Evolutionary conservation across 2,797 vertebrate genomes (phyloP).

Genomic region (Octomys mimax): DNA sequence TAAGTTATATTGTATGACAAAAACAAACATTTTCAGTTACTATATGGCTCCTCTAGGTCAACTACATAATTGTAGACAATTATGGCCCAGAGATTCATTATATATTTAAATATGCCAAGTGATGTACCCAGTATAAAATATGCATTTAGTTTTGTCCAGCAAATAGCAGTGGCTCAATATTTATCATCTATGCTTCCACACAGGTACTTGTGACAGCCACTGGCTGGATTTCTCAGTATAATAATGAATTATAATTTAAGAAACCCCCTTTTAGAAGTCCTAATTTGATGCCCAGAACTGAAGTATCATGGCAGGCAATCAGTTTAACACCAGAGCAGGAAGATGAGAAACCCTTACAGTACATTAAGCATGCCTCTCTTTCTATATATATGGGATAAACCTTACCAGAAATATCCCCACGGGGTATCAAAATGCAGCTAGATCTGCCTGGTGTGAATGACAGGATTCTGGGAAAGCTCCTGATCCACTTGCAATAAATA

Average conservation of each 20-base stretch:
- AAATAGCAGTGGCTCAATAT: background rate
- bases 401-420: background rate
- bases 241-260: constrained; percentile 28
- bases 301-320: background rate
- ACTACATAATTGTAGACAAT: background rate
- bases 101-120: constrained; percentile 33
- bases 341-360: background rate
- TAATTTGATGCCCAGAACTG: background rate
- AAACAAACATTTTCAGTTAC: background rate
- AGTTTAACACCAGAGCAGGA: background rate
- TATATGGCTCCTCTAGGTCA: too few relatives aligned
- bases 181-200: background rate
- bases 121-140: background rate
- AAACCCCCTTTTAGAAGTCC: background rate
- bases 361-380: background rate
- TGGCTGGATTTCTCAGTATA: background rate
- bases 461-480: background rate
- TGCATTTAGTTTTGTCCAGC: background rate
- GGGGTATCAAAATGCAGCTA: background rate
- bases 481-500: too few relatives aligned
- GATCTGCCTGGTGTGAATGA: background rate
- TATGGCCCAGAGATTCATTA: background rate
- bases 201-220: background rate
- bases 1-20: background rate
- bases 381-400: background rate